phyloP scores from a whole-genome alignment of 37 sponge, comb jelly and placozoan species.

The Aplysina aerophoba region DNA sequence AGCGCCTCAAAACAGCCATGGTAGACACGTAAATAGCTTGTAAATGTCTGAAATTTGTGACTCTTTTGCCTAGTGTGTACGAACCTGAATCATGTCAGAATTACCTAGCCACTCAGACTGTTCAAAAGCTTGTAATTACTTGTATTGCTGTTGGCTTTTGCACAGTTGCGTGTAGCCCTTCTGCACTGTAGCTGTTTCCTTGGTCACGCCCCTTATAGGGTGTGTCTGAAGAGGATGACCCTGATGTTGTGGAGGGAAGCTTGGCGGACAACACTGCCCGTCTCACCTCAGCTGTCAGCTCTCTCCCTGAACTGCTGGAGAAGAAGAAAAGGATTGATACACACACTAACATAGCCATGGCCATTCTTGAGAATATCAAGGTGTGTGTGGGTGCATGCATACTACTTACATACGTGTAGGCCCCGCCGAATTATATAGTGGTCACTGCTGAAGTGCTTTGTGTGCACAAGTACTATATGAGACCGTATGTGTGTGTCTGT shows the following conservation, averaged over 20 bases:
- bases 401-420: not conserved
- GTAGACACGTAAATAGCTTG: slow-evolving; percentile 31
- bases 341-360: slow-evolving; percentile 98
- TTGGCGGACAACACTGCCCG: slow-evolving; percentile 82
- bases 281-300: slow-evolving; percentile 89
- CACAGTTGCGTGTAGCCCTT: not conserved
- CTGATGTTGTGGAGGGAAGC: slow-evolving; percentile 56
- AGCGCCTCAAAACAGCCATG: slow-evolving; percentile 89
- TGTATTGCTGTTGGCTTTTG: not conserved
- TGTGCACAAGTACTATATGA: not conserved
- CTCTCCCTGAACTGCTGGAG: slow-evolving; percentile 94
- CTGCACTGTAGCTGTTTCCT: not conserved
- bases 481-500: too few species aligned
- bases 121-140: not conserved
- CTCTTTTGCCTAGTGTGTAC: not conserved
- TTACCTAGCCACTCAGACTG: not conserved
- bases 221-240: slow-evolving; percentile 71
- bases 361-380: slow-evolving; percentile 91
- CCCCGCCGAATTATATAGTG: too few species aligned
- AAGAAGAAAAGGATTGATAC: slow-evolving; percentile 95
- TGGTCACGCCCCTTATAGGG: slow-evolving; percentile 42
- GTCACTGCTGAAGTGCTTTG: too few species aligned
- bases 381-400: slow-evolving; percentile 19
- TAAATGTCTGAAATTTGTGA: not conserved
- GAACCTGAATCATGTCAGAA: not conserved